phyloP scores from a whole-genome alignment of 2,113 vertebrate genomes.

The Odobenus rosmarus region DNA sequence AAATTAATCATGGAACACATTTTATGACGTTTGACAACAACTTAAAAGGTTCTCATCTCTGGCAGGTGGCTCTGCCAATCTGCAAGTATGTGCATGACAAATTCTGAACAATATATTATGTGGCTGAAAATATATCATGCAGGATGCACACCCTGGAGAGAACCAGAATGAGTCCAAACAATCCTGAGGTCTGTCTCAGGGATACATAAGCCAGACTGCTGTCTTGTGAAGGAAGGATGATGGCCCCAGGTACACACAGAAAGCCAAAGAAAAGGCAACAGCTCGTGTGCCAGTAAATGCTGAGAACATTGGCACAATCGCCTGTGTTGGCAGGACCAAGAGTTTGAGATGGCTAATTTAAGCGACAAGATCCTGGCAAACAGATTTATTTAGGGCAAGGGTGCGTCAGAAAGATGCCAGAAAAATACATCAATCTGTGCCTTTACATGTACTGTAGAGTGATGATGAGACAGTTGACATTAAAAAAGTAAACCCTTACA shows the following conservation, averaged over 20 bases:
- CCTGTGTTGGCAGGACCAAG: slow-evolving; percentile 76
- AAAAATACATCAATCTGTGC: slow-evolving; percentile 80
- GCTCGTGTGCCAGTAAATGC: slow-evolving; percentile 75
- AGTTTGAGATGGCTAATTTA: slow-evolving; percentile 81
- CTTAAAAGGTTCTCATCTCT: slow-evolving; percentile 79
- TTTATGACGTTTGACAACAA: slow-evolving; percentile 79
- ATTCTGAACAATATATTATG: slow-evolving; percentile 66
- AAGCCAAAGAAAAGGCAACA: slow-evolving; percentile 73
- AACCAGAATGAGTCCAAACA: slow-evolving; percentile 36
- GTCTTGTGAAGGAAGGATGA: slow-evolving; percentile 50
- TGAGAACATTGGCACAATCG: slow-evolving; percentile 75
- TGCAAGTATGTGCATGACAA: slow-evolving; percentile 31
- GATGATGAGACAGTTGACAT: slow-evolving; percentile 78
- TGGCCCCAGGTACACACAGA: slow-evolving; percentile 69
- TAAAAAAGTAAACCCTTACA: slow-evolving; percentile 67
- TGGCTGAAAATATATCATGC: slow-evolving; percentile 57
- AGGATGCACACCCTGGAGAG: slow-evolving; percentile 52
- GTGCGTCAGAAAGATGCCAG: slow-evolving; percentile 80
- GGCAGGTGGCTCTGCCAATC: slow-evolving; percentile 75
- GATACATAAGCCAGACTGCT: slow-evolving; percentile 13
- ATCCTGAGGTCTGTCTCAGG: slow-evolving; percentile 47
- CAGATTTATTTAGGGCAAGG: slow-evolving; percentile 81
- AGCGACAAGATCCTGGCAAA: slow-evolving; percentile 81
- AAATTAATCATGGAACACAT: slow-evolving; percentile 81
- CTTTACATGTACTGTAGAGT: slow-evolving; percentile 68